Evolutionary conservation across 1,140 invertebrate genomes (phyloP), one percentile per base, ranked within the genome.

Genomic region (Bombus pyrosoma): DNA sequence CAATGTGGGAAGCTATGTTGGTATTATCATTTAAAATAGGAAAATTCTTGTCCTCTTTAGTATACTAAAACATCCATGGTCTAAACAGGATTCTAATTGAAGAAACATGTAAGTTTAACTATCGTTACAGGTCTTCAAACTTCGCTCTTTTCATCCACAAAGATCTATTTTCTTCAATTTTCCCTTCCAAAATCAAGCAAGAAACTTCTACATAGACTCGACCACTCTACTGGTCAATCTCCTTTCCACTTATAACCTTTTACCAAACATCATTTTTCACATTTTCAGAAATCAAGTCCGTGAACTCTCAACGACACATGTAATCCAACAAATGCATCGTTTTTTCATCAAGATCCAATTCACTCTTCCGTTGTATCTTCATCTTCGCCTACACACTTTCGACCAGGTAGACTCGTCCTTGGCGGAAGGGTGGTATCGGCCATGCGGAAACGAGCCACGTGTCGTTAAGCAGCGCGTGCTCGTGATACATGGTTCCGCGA

Each of bases 391-490:
- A 22, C 39, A 22, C n/a, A 28, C n/a, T 68, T 47, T 15, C 12
- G 10, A 5, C 15, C 37, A 73, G 39, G n/a, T 73, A 41, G 79
- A 73, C 53, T 81, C 68, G 69, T 71, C 79, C 68, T 72, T 53
- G n/a, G 47, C 8, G 41, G 37, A 59, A 41, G 47, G 79, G 37
- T 73, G 69, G 53, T 72, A 72, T 81, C 68, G 53, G 39, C 68
- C 53, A 81, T 74, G 41, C 39, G 80, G 66, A 74, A 82, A 64
- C 71, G 57, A 43, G 71, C 71, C 43, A 32, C 69, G 80, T 82
- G 64, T 47, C 62, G 77, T 80, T 72, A 72, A 72, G 28, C 69
- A 72, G 68, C 68, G 53, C 79, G 32, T n/a, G 68, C 53, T 72
- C 43, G 68, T 75, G 81, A 76, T 83, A 25, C 81, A 76, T n/a